Conservation (phyloP, 2,888 invertebrate species). For the Linnaemya vulpina region DNA sequence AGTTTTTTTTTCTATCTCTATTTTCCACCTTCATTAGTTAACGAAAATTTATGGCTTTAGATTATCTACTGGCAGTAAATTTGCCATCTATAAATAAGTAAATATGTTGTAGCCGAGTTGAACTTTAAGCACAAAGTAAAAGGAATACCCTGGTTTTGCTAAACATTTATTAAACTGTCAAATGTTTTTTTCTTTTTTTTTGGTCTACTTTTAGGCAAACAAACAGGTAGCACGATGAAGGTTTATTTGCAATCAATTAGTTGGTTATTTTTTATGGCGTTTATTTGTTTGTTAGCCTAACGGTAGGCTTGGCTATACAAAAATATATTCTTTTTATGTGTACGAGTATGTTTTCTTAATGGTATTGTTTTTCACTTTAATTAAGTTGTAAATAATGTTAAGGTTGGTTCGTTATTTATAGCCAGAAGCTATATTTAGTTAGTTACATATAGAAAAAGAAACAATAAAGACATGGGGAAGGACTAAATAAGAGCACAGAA, state of each 20-base stretch:
- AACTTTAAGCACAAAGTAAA: conserved; percentile 21
- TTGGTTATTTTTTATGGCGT: conserved; percentile 26
- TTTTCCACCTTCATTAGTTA: conserved; percentile 43
- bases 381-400: conserved; percentile 67
- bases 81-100: conserved; percentile 65
- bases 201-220: conserved; percentile 11
- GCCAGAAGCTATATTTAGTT: conserved; percentile 15
- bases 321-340: background rate
- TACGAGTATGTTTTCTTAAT: background rate
- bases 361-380: conserved; percentile 49
- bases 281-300: conserved; percentile 36
- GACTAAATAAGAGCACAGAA: background rate
- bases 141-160: conserved; percentile 5
- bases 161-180: conserved; percentile 54
- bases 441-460: background rate
- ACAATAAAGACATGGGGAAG: background rate
- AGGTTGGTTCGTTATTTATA: conserved; percentile 35
- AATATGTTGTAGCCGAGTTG: conserved; percentile 73
- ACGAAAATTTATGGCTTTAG: conserved; percentile 61
- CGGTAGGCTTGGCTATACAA: conserved; percentile 37
- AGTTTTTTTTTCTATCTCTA: background rate
- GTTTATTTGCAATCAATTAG: conserved; percentile 70
- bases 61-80: conserved; percentile 24
- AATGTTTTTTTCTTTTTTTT: conserved; percentile 22
- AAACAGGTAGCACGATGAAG: conserved; percentile 62